Evolutionary conservation across 2,113 vertebrate species (phyloP).

Genomic region (Synchiropus splendidus): DNA sequence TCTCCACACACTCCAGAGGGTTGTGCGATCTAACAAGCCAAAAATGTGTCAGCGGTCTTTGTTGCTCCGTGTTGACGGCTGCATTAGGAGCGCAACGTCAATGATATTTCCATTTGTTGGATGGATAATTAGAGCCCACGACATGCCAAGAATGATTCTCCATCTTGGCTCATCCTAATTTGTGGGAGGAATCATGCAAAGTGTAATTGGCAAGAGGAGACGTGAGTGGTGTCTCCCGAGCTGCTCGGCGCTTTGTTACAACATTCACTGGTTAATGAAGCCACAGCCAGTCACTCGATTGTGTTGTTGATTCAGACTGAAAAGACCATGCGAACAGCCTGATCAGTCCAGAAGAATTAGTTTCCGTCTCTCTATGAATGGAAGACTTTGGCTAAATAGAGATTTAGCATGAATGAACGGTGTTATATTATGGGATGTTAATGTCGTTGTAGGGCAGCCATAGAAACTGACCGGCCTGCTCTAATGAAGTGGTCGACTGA

Average conservation of each 20-base stretch:
- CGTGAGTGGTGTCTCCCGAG: constrained; percentile 52
- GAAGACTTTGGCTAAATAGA: too few species aligned
- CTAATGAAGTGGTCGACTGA: too few species aligned
- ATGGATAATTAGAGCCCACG: constrained; percentile 69
- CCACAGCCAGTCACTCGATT: constrained; percentile 36
- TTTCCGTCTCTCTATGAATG: too few species aligned
- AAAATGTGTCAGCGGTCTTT: constrained; percentile 46
- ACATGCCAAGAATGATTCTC: constrained; percentile 73
- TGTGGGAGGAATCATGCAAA: constrained; percentile 69
- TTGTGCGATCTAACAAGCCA: constrained; percentile 27
- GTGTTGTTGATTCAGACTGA: constrained; percentile 6
- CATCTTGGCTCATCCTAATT: constrained; percentile 67
- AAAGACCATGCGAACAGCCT: too few species aligned
- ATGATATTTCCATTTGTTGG: constrained; percentile 66
- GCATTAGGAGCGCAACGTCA: constrained; percentile 62
- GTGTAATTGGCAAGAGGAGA: constrained; percentile 65
- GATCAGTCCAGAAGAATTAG: too few species aligned
- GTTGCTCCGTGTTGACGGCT: constrained; percentile 26
- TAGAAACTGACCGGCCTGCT: too few species aligned
- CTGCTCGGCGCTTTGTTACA: constrained; percentile 42
- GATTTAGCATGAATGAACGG: too few species aligned
- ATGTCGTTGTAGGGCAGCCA: too few species aligned
- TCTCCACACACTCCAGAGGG: constrained; percentile 22
- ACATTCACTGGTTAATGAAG: constrained; percentile 45
- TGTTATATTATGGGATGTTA: too few species aligned